A percentile compares a stretch with the other conserved stretches of the same genome.
These are phyloP conservation scores for Thalassarche chlororhynchos DNA, from an alignment of 2,113 vertebrate genomes.

Conservation along the genomic window DNA sequence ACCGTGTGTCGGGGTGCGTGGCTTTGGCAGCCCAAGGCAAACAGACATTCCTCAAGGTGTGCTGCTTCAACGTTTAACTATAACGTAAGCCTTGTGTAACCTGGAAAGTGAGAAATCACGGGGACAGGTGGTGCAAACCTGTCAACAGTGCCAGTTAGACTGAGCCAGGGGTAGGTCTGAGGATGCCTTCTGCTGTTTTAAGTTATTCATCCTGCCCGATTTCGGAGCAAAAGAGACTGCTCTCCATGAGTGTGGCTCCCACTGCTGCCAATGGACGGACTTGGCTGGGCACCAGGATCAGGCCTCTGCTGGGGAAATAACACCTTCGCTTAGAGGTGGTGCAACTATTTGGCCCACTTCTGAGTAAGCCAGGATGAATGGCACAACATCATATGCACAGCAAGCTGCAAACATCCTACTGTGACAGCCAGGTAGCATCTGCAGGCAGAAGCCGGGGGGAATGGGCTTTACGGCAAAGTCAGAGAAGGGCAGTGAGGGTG, in stretches of 20 bases:
- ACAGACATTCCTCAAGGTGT: background rate
- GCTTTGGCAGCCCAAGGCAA: background rate
- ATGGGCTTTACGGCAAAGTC: rapidly evolving
- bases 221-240: background rate
- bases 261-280: rapidly evolving
- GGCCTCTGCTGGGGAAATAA: background rate
- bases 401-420: background rate
- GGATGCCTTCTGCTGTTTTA: background rate
- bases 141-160: too few relatives aligned
- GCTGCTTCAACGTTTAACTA: rapidly evolving
- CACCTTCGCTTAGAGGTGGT: background rate
- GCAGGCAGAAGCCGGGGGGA: background rate
- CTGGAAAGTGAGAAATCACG: background rate
- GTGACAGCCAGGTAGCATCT: background rate
- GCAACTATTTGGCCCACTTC: background rate
- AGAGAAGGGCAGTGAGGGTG: background rate
- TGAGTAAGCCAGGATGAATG: background rate
- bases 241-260: rapidly evolving
- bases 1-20: rapidly evolving
- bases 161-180: background rate
- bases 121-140: background rate
- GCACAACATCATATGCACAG: background rate
- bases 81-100: background rate
- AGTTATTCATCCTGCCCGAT: background rate
- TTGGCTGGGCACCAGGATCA: background rate